Evolutionary conservation across 2,113 vertebrate genomes (phyloP).

Genomic region (Orientallactaga bullata): DNA sequence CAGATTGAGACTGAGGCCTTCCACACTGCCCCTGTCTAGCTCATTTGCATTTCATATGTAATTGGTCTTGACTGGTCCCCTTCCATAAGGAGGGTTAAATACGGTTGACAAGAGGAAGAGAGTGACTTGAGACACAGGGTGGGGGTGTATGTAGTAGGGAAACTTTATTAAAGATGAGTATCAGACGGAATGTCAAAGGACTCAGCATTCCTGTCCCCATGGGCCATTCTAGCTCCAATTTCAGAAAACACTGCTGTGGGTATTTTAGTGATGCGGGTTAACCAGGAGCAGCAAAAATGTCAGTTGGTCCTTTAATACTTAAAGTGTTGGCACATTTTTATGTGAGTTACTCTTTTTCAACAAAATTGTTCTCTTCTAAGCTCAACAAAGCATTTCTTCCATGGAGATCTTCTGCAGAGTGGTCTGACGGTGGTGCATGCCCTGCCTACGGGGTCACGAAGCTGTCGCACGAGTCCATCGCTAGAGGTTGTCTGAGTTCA

Average conservation of each 20-base stretch:
- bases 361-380: accelerated
- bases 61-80: slow-evolving; percentile 1
- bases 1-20: background rate
- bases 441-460: no score
- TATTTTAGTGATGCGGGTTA: background rate
- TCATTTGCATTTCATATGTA: background rate
- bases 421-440: background rate
- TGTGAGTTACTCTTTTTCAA: background rate
- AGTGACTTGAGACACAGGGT: background rate
- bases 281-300: background rate
- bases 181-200: background rate
- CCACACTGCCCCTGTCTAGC: background rate
- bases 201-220: accelerated
- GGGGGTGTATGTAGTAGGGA: accelerated
- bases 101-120: accelerated
- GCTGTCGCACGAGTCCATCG: background rate
- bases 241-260: background rate
- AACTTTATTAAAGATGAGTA: background rate
- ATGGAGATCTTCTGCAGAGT: background rate
- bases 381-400: accelerated
- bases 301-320: accelerated
- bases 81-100: background rate
- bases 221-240: accelerated
- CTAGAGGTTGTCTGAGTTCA: background rate
- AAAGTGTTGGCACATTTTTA: background rate